Evolutionary conservation across 1,140 invertebrate genomes (phyloP), one percentile per base, ranked within the genome.

Genomic region (Armadillidium nasatum): DNA sequence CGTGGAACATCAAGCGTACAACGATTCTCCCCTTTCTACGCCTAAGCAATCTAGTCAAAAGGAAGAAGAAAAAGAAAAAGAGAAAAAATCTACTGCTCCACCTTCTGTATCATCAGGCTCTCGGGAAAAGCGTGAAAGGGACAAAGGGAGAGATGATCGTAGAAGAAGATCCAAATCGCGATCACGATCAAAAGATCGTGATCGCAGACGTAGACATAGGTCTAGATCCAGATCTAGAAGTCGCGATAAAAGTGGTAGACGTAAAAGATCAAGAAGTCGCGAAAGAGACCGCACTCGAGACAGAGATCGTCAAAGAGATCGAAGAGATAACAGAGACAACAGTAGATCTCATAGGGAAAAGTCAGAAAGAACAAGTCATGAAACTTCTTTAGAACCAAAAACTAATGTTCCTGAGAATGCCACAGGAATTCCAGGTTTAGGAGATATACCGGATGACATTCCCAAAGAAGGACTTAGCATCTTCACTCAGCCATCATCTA

Each of bases 231-330:
- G 81, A 44, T 80, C 81, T 43, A 70, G 80, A 15, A 78, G 75
- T 66, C 77, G 78, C 7, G 80, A 81, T 15, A 77, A 82, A 68
- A 74, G 80, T n/a, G 71, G 81, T 67, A 78, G 77, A 7, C 78
- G 79, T n/a, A 71, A 75, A 54, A 19, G 22, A 44, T 22, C 69
- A 23, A 22, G 69, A 23, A 80, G 78, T 15, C 77, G 81, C 45
- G 74, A 71, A 13, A 76, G 76, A 69, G 77, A 81, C 13, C 45
- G 74, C 15, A 70, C 13, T 46, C 73, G 60, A 10, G 79, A 80
- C 11, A 70, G 79, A 45, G 74, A 70, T 54, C 33, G 33, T 33
- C 33, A 1, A 33, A 69, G 71, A 9, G 81, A 83, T 7, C 77
- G 81, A 54, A 74, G 76, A 9, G 75, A 76, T 22, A 45, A 60